phyloP scores from a whole-genome alignment of 1,140 invertebrate species.

The Drosophila pseudoobscura region DNA sequence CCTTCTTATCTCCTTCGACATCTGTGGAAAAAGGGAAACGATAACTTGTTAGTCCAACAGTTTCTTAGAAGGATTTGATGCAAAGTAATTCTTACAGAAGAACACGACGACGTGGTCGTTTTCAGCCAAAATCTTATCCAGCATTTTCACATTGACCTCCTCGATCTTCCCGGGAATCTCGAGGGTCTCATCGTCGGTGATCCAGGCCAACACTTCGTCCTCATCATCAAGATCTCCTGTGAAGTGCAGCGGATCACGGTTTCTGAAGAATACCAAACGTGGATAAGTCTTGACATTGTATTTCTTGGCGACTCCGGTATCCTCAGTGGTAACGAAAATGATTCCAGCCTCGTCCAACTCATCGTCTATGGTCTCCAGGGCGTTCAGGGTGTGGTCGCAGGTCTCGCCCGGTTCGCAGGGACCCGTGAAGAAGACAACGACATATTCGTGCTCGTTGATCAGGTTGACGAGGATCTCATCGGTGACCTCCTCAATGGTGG shows the following conservation, averaged over 20 bases:
- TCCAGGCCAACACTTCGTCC: conserved; percentile 94
- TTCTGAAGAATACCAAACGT: conserved; percentile 94
- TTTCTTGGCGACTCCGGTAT: conserved; percentile 91
- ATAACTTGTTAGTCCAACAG: background rate
- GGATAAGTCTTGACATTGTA: conserved; percentile 93
- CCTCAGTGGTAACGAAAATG: conserved; percentile 96
- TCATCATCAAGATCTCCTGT: conserved; percentile 94
- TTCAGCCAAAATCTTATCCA: conserved; percentile 94
- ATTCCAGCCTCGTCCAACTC: conserved; percentile 96
- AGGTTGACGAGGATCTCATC: conserved; percentile 94
- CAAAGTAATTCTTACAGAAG: conserved; percentile 90
- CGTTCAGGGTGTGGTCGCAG: conserved; percentile 92
- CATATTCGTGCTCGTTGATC: conserved; percentile 96
- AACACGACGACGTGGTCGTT: conserved; percentile 95
- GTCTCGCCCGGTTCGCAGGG: conserved; percentile 93
- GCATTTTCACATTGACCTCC: conserved; percentile 95
- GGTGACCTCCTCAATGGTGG: conserved; percentile 97
- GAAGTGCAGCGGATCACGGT: conserved; percentile 91
- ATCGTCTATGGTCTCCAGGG: conserved; percentile 96
- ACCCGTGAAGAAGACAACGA: conserved; percentile 96
- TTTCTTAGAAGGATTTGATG: too few relatives aligned
- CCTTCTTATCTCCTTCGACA: conserved; percentile 94
- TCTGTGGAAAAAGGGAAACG: conserved; percentile 84
- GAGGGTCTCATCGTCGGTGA: conserved; percentile 95
- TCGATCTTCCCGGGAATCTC: conserved; percentile 96